A percentile compares a stretch with the other conserved stretches of the same genome.
These are phyloP conservation scores for Pecten maximus DNA, from an alignment of 2,888 invertebrate genomes.

Conservation along the genomic window DNA sequence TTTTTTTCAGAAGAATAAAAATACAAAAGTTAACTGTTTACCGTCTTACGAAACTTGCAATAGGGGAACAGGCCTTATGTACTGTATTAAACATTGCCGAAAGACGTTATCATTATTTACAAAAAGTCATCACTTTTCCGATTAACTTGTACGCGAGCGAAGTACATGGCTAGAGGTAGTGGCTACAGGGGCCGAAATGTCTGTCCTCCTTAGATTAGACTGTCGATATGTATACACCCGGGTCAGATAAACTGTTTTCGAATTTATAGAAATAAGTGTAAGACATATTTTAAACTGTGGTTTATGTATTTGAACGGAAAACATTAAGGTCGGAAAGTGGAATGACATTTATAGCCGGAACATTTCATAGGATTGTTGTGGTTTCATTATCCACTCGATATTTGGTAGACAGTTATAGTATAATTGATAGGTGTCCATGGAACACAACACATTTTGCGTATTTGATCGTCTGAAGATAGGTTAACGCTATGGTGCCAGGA, in stretches of 20 bases:
- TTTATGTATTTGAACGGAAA: background rate
- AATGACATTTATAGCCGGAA: background rate
- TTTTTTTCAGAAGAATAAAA: too few species aligned
- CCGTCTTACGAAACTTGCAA: too few species aligned
- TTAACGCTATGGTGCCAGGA: too few species aligned
- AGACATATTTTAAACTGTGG: background rate
- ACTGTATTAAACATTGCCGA: too few species aligned
- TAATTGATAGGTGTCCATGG: too few species aligned
- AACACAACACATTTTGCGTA: too few species aligned
- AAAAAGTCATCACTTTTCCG: too few species aligned
- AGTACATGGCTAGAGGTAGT: background rate
- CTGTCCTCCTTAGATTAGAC: background rate
- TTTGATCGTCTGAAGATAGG: too few species aligned
- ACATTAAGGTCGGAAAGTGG: background rate
- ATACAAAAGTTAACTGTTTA: too few species aligned
- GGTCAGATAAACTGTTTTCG: background rate
- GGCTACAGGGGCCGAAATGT: background rate
- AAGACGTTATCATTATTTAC: too few species aligned
- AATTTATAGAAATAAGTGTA: background rate
- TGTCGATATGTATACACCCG: background rate
- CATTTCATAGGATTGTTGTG: background rate
- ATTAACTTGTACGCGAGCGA: too few species aligned
- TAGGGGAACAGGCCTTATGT: too few species aligned
- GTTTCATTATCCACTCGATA: background rate
- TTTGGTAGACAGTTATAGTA: background rate